These are phyloP conservation scores for Camelus dromedarius DNA, from an alignment of 2,113 vertebrate genomes.

Conservation along the genomic window DNA sequence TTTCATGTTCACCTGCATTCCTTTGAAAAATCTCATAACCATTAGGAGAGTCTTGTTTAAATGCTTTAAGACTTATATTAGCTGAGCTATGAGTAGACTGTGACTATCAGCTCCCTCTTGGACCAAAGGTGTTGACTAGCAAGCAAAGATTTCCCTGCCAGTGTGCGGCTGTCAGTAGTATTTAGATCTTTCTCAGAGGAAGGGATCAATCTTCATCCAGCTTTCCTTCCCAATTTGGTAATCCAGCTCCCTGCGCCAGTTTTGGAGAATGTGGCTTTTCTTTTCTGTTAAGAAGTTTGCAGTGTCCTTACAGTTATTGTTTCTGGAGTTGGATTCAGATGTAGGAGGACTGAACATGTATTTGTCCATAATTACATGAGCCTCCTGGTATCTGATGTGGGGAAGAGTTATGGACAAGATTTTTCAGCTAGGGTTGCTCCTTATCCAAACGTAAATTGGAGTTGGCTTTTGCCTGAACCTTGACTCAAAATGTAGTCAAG, in stretches of 20 bases:
- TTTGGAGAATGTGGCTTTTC: slow-evolving; percentile 12
- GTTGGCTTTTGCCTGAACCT: neutral
- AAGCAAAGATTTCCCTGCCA: neutral
- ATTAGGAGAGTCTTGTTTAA: neutral
- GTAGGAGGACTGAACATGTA: neutral
- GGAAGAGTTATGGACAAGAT: neutral
- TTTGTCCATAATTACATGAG: neutral
- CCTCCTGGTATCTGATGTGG: neutral
- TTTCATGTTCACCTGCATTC: neutral
- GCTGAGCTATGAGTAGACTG: neutral
- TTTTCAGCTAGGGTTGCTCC: neutral
- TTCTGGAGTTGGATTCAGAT: neutral
- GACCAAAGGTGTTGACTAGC: neutral
- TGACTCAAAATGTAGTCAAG: slow-evolving; percentile 6
- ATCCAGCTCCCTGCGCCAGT: neutral
- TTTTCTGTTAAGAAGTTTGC: neutral
- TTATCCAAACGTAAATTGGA: neutral
- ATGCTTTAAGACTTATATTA: neutral
- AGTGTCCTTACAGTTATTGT: neutral
- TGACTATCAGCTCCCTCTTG: neutral
- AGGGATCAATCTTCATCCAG: neutral
- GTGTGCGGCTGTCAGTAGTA: neutral
- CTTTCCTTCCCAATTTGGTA: neutral
- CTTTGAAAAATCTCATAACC: neutral
- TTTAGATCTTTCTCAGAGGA: neutral